Conservation (phyloP, 2,888 invertebrate genomes). For the Erebia epiphron region DNA sequence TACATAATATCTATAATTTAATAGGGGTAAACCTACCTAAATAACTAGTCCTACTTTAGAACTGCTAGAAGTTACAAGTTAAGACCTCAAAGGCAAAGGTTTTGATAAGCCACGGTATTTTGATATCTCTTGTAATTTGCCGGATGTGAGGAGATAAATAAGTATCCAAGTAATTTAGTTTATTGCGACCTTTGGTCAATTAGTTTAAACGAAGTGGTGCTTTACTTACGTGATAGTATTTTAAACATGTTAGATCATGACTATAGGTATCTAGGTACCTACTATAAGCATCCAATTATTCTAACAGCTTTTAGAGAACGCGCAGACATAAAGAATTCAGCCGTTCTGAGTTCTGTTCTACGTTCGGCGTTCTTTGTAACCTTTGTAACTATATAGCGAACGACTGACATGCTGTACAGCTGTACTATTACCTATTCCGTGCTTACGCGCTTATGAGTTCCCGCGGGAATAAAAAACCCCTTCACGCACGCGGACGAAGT, state of each 20-base stretch:
- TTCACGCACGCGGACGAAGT: too few species aligned
- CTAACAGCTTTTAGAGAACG: too few species aligned
- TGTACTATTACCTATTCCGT: too few species aligned
- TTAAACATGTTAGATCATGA: background rate
- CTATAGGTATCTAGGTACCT: background rate
- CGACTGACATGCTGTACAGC: too few species aligned
- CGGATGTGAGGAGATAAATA: constrained; percentile 62
- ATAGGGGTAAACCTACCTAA: constrained; percentile 35
- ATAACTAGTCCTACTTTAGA: constrained; percentile 43
- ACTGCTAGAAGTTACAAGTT: constrained; percentile 52
- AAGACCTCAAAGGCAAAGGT: constrained; percentile 59
- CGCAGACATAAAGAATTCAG: too few species aligned
- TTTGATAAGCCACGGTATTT: constrained; percentile 60
- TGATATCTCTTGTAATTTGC: constrained; percentile 69
- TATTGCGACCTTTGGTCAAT: constrained; percentile 18
- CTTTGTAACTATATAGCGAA: too few species aligned
- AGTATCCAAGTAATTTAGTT: constrained; percentile 46
- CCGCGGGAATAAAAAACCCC: too few species aligned
- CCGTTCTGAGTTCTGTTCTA: too few species aligned
- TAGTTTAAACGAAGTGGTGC: background rate
- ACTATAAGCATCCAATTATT: background rate
- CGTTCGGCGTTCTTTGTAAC: too few species aligned
- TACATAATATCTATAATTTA: background rate
- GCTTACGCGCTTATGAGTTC: too few species aligned
- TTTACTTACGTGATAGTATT: background rate